Evolutionary conservation across 2,113 vertebrate genomes (phyloP), one percentile per base, ranked within the genome.

Genomic region (Corvus moneduloides): DNA sequence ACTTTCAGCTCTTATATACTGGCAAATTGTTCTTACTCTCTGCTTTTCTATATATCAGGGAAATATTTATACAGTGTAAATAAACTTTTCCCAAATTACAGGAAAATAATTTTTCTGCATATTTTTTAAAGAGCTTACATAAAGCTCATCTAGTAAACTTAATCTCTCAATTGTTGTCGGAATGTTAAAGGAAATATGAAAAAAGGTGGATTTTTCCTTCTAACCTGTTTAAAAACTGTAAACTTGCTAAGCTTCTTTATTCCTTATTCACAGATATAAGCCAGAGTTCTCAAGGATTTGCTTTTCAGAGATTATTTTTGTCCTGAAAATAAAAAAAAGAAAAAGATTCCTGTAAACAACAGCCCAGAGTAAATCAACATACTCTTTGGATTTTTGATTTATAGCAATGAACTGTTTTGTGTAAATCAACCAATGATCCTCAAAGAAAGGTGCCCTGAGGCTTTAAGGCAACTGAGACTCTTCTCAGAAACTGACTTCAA

Each of bases 371-470:
- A 96, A 96, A 97, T 95, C 82, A 94, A 77, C 90, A 80, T 75
- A 64, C 5, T 71, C 35, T 84, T 95, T 84, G 32, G 73, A 76
- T 87, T 94, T 96, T 95, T 97, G 66, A 97, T 97, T 95, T 90
- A 82, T 82, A 83, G 48, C 80, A 83, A 89, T 90, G 84, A 90
- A 93, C 43, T 44, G 28, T 74, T 95, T 94, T 90, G 84, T 92
- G 84, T 76, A 96, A 96, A 97, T 94, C 96, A 97, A 43, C 62
- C 35, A 69, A 69, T 48, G 76, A 95, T 93, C 91, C 92, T 91
- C 94, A 97, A 97, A 97, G 93, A 87, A 90, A 91, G 21, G 76
- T 68, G 76, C 92, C 92, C 62, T 6, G 59, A 97, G 91, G 93
- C 96, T 96, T 90, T 91, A 68, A 84, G 79, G 62, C 93, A 84